Evolutionary conservation across 35 echinoderm and acorn worm genomes (phyloP).

Genomic region (Acanthaster planci): DNA sequence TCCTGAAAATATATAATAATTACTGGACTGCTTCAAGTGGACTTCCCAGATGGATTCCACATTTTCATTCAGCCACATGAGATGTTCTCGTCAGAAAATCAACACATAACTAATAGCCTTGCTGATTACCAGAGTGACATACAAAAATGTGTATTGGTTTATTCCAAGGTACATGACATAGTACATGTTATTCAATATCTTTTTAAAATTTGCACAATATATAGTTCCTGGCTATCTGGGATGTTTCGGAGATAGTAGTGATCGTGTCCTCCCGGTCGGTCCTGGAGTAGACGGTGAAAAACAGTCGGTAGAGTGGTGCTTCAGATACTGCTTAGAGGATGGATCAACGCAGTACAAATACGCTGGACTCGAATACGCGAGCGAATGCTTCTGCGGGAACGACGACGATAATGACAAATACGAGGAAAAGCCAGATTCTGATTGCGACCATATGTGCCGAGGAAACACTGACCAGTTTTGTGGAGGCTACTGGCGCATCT

Average conservation of each 20-base stretch:
- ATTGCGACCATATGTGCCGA: not conserved
- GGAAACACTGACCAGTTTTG: not conserved
- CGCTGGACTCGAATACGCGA: not conserved
- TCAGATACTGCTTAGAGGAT: not conserved
- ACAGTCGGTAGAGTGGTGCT: not conserved
- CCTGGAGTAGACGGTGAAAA: not conserved
- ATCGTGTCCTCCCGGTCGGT: not conserved
- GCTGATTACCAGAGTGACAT: no score
- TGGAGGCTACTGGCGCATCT: not conserved
- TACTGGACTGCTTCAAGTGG: no score
- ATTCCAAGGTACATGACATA: no score
- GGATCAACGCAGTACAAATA: not conserved
- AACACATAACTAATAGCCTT: no score
- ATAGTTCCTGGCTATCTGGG: slow-evolving; percentile 1
- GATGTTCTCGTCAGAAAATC: no score
- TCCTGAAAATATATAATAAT: no score
- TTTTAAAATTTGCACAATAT: no score
- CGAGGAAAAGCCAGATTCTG: not conserved
- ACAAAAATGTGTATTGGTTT: no score
- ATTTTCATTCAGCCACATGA: no score
- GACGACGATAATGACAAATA: not conserved
- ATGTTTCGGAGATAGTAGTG: not conserved
- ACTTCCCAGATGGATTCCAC: no score
- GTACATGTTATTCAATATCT: no score
- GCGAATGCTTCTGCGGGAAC: not conserved